Evolutionary conservation across 1,140 invertebrate species (phyloP).

Genomic region (Heliconius congener): DNA sequence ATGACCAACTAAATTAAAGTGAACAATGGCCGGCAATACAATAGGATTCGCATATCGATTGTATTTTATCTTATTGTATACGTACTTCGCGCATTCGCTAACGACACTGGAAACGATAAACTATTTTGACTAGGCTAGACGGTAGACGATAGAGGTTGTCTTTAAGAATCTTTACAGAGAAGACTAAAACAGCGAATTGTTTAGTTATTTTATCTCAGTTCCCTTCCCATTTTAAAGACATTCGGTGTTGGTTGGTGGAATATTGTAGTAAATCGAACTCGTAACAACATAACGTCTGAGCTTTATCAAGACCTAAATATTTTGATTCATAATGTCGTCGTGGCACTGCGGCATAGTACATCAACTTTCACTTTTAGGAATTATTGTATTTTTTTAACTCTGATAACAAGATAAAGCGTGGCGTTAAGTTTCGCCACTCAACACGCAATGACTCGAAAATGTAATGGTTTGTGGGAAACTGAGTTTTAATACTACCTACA

Average conservation of each 20-base stretch:
- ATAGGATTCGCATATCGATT: conserved; percentile 13
- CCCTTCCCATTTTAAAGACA: no score
- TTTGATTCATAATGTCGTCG: no score
- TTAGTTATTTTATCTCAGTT: no score
- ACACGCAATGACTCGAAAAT: neutral
- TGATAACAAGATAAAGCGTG: neutral
- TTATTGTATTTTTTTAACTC: no score
- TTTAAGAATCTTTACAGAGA: neutral
- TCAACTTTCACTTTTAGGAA: no score
- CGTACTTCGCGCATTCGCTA: neutral
- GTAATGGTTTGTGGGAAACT: no score
- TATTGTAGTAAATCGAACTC: no score
- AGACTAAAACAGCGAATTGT: neutral
- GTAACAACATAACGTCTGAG: no score
- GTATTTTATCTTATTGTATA: conserved; percentile 5
- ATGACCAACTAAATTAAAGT: conserved; percentile 1
- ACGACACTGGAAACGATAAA: neutral
- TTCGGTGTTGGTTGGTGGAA: no score
- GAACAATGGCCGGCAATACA: neutral
- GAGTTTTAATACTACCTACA: no score
- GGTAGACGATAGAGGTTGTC: neutral
- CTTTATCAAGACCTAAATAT: no score
- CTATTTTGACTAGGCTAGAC: neutral
- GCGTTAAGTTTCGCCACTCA: neutral
- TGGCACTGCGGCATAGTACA: no score